Evolutionary conservation across 2,113 vertebrate genomes (phyloP).

Genomic region (Regulus satrapa): DNA sequence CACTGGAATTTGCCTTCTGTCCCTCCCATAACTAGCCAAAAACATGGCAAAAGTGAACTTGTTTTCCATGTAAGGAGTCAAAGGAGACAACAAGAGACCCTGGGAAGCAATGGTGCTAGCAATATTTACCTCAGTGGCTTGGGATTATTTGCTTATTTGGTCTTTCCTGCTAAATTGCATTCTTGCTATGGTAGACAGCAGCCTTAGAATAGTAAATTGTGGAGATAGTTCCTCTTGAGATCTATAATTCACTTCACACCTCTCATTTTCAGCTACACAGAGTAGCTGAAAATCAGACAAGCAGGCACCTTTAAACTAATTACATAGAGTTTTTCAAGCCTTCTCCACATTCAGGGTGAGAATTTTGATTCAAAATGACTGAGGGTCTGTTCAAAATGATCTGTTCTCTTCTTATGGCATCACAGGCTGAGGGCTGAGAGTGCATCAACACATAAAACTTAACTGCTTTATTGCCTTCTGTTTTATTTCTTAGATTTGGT

Average conservation of each 20-base stretch:
- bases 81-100: neutral
- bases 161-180: neutral
- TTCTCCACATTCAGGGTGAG: neutral
- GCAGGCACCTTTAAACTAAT: slow-evolving; percentile 20
- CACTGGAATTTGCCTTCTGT: neutral
- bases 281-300: slow-evolving; percentile 2
- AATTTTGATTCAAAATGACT: neutral
- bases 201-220: neutral
- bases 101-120: neutral
- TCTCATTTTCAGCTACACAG: too few relatives aligned
- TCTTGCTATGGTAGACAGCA: neutral
- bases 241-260: neutral
- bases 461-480: neutral
- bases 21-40: neutral
- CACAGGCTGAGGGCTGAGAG: neutral
- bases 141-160: slow-evolving; percentile 18
- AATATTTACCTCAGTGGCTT: neutral
- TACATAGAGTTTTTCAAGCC: neutral
- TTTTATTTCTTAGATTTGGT: neutral
- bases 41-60: neutral
- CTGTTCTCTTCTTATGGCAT: neutral
- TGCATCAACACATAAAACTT: neutral
- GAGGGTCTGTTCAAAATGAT: neutral
- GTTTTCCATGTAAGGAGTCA: neutral
- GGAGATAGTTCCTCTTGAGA: slow-evolving; percentile 18